These are phyloP conservation scores for Erebia aethiops DNA, from an alignment of 2,888 invertebrate genomes.

Conservation along the genomic window DNA sequence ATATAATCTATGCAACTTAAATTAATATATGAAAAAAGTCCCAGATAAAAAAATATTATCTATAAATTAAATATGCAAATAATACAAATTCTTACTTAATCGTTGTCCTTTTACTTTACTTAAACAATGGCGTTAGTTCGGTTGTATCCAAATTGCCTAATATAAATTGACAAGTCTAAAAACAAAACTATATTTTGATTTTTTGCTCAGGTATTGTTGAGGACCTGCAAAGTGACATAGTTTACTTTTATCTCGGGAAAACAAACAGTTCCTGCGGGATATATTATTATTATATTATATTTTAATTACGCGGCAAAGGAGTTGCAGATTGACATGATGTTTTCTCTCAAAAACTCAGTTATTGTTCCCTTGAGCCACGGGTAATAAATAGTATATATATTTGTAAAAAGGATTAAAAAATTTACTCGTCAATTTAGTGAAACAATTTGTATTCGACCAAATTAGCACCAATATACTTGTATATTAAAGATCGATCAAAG, in stretches of 20 bases:
- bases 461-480: not conserved
- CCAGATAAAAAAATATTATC: not conserved
- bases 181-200: not conserved
- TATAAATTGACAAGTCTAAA: not conserved
- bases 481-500: not conserved
- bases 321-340: too few relatives aligned
- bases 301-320: too few relatives aligned
- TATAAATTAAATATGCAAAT: not conserved
- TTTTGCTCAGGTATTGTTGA: not conserved
- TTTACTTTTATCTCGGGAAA: too few relatives aligned
- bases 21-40: not conserved
- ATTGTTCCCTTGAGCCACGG: too few relatives aligned
- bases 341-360: too few relatives aligned
- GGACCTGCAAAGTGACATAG: too few relatives aligned
- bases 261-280: too few relatives aligned
- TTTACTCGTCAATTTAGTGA: not conserved
- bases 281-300: too few relatives aligned
- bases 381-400: too few relatives aligned
- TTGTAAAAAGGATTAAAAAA: too few relatives aligned
- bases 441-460: not conserved
- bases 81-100: not conserved
- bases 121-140: not conserved
- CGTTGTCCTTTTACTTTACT: not conserved
- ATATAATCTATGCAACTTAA: not conserved
- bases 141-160: not conserved